Percentiles rank a stretch among this genome's conserved stretches.
These are phyloP conservation scores for Callithrix jacchus DNA, from an alignment of 2,113 vertebrate genomes.

Conservation along the genomic window DNA sequence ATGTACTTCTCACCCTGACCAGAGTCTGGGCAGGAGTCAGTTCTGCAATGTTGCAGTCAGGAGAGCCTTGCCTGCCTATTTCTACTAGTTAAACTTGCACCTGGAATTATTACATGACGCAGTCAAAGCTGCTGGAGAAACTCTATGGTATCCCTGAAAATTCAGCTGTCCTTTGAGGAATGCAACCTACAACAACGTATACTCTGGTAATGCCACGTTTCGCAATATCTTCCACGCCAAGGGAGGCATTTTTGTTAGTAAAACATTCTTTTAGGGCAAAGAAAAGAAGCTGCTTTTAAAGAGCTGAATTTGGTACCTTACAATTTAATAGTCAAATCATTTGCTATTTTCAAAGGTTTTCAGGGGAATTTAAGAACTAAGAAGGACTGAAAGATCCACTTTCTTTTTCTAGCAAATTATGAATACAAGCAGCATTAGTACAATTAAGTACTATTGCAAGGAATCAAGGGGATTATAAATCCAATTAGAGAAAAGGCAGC, in stretches of 20 bases:
- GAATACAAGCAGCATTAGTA: background rate
- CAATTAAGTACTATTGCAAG: background rate
- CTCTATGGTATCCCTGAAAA: background rate
- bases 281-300: slow-evolving; percentile 15
- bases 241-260: background rate
- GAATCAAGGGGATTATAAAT: background rate
- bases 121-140: background rate
- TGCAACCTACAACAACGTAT: background rate
- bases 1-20: background rate
- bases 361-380: slow-evolving; percentile 36
- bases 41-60: background rate
- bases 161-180: background rate
- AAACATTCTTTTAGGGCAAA: background rate
- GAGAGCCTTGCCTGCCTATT: background rate
- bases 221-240: background rate
- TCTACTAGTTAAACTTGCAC: background rate
- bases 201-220: background rate
- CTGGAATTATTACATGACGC: background rate
- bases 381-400: background rate
- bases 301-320: background rate
- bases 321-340: slow-evolving; percentile 33
- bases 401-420: background rate
- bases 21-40: background rate
- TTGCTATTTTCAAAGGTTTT: background rate
- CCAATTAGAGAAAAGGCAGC: background rate